Conservation (phyloP, 2,113 vertebrate genomes). For the Poecile atricapillus region DNA sequence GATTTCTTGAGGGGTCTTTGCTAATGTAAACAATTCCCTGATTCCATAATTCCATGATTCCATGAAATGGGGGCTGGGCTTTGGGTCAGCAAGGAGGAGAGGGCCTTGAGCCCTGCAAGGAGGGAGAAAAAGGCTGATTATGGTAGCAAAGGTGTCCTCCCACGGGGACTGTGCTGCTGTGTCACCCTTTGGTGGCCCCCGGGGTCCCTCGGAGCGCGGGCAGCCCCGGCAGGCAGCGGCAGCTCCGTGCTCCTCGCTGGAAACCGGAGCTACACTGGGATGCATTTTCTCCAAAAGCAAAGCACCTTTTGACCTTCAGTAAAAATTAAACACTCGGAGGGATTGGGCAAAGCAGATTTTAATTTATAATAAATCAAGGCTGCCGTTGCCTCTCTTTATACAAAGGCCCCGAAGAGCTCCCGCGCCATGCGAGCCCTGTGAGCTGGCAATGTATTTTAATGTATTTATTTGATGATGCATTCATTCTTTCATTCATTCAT, state of each 20-base stretch:
- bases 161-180: rapidly evolving
- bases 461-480: constrained; percentile 56
- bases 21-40: background rate
- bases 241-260: rapidly evolving
- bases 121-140: background rate
- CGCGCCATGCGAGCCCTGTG: background rate
- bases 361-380: constrained; percentile 23
- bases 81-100: background rate
- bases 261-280: background rate
- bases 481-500: constrained; percentile 61
- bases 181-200: background rate
- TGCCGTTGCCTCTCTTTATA: background rate
- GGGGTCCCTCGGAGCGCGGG: rapidly evolving
- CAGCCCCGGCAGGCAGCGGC: background rate
- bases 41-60: rapidly evolving
- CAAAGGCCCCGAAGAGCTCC: background rate
- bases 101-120: background rate
- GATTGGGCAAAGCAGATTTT: background rate
- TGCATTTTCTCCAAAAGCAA: background rate
- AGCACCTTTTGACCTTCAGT: background rate
- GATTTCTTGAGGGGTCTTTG: background rate
- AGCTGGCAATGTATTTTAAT: constrained; percentile 57
- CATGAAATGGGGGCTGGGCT: rapidly evolving
- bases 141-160: rapidly evolving
- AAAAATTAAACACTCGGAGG: background rate